Conservation (phyloP, 1,140 invertebrate species). For the Scaptomyza montana region DNA sequence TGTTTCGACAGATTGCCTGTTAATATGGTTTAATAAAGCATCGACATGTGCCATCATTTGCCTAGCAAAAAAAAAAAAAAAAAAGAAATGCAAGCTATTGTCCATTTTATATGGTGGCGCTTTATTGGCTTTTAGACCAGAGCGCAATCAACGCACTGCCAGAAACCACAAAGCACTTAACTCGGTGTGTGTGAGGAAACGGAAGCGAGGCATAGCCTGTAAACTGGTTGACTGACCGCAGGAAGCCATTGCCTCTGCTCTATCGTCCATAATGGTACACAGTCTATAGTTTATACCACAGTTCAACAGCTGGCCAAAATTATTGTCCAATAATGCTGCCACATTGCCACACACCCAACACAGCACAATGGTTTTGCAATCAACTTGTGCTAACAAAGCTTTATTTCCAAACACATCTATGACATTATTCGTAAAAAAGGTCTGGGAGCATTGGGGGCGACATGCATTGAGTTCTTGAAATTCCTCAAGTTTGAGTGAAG, state of each 20-base stretch:
- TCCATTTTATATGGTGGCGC: slow-evolving; percentile 37
- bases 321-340: slow-evolving; percentile 34
- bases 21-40: slow-evolving; percentile 68
- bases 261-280: slow-evolving; percentile 8
- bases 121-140: slow-evolving; percentile 68
- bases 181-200: slow-evolving; percentile 53
- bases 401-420: slow-evolving; percentile 71
- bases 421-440: slow-evolving; percentile 51
- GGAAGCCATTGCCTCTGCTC: slow-evolving; percentile 52
- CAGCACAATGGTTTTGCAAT: slow-evolving; percentile 65
- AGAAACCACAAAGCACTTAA: slow-evolving; percentile 69
- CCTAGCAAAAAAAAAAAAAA: background rate
- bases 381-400: slow-evolving; percentile 73
- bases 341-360: slow-evolving; percentile 3
- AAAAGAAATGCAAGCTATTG: slow-evolving; percentile 3
- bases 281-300: background rate
- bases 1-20: slow-evolving; percentile 49
- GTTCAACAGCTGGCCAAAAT: slow-evolving; percentile 48
- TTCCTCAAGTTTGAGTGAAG: background rate
- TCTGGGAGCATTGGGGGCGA: background rate
- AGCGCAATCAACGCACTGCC: slow-evolving; percentile 60
- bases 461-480: background rate
- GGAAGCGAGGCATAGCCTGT: slow-evolving; percentile 62
- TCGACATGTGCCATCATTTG: slow-evolving; percentile 17
- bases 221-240: slow-evolving; percentile 62